A percentile compares a stretch with the other conserved stretches of the same genome.
These are phyloP conservation scores for Agrilus biguttatus DNA, from an alignment of 2,888 invertebrate genomes.

Conservation along the genomic window DNA sequence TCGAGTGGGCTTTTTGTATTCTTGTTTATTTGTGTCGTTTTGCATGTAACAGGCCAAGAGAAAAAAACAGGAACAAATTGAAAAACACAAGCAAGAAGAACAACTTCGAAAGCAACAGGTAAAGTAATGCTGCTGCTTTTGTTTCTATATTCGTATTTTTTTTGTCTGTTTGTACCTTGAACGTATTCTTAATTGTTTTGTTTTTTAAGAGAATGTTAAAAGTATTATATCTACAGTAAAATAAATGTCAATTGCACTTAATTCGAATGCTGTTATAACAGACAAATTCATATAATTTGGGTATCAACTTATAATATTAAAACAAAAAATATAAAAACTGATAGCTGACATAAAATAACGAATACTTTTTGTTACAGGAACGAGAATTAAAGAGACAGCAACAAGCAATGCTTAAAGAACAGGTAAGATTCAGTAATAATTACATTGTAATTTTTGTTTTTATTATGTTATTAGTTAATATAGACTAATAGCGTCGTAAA, in stretches of 20 bases:
- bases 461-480: no score
- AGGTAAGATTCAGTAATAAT: slow-evolving; percentile 44
- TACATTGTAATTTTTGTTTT: no score
- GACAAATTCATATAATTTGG: no score
- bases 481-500: no score
- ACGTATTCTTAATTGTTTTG: background rate
- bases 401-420: slow-evolving; percentile 77
- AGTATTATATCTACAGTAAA: background rate
- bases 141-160: slow-evolving; percentile 1
- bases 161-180: background rate
- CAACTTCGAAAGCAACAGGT: slow-evolving; percentile 80
- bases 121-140: slow-evolving; percentile 11
- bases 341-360: no score
- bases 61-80: slow-evolving; percentile 72
- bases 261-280: no score
- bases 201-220: background rate
- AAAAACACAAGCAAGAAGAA: slow-evolving; percentile 72
- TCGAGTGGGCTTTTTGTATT: background rate
- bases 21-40: slow-evolving; percentile 14
- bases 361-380: slow-evolving; percentile 52
- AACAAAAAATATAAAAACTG: no score
- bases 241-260: background rate
- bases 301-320: no score
- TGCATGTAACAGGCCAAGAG: slow-evolving; percentile 59
- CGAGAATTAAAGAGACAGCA: slow-evolving; percentile 83